A percentile compares a stretch with the other conserved stretches of the same genome.
phyloP scores from a whole-genome alignment of 2,888 invertebrate genomes.

The Dilophus febrilis region DNA sequence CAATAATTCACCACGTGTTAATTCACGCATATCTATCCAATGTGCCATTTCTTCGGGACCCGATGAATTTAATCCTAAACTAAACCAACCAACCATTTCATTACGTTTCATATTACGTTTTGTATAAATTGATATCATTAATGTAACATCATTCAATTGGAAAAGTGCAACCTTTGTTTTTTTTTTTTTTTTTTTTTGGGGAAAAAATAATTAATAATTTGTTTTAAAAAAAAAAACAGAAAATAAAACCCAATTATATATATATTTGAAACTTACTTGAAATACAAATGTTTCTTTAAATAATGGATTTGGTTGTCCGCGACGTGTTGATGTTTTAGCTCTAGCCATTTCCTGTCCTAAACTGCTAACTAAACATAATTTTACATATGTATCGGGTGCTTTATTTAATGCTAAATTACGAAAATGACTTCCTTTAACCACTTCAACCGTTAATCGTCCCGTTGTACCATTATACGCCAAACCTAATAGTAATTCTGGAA shows the following conservation, averaged over 20 bases:
- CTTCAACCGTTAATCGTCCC: conserved; percentile 82
- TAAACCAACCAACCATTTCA: conserved; percentile 96
- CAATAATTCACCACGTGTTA: conserved; percentile 72
- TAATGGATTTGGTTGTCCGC: conserved; percentile 88
- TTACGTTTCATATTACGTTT: conserved; percentile 83
- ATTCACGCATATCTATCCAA: conserved; percentile 85
- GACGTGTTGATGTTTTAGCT: conserved; percentile 78
- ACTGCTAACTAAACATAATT: conserved; percentile 78
- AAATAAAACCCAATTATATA: neutral
- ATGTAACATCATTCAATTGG: conserved; percentile 84
- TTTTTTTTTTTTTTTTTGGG: neutral
- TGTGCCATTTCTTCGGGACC: conserved; percentile 83
- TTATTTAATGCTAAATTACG: conserved; percentile 60
- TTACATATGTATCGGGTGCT: conserved; percentile 87
- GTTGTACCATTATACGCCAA: conserved; percentile 87
- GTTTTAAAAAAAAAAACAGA: conserved; percentile 5
- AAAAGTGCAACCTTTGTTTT: conserved; percentile 71
- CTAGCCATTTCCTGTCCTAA: conserved; percentile 85
- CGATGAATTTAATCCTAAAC: conserved; percentile 78
- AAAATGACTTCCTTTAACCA: conserved; percentile 50
- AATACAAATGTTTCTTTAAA: conserved; percentile 94
- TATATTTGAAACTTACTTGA: conserved; percentile 41
- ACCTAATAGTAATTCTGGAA: conserved; percentile 77
- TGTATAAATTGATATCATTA: conserved; percentile 88
- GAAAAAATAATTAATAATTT: neutral